phyloP scores from a whole-genome alignment of 2,888 invertebrate genomes.

The Harpagoxenus sublaevis region DNA sequence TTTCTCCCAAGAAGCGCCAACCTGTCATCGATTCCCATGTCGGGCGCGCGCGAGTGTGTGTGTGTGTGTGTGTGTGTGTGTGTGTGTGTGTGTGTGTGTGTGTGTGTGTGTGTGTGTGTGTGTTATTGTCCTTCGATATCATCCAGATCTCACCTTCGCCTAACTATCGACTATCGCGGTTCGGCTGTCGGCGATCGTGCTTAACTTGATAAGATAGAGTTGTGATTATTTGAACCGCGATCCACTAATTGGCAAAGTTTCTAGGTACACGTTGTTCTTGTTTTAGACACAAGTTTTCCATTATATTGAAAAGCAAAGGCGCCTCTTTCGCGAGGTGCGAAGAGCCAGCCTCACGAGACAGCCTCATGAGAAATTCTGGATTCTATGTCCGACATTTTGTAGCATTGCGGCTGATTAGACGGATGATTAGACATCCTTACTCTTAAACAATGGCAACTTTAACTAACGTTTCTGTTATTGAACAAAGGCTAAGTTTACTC shows the following conservation, averaged over 20 bases:
- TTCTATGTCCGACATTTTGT: background rate
- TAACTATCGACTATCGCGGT: conserved; percentile 17
- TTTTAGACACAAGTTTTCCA: conserved; percentile 54
- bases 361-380: conserved; percentile 11
- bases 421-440: background rate
- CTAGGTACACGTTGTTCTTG: conserved; percentile 25
- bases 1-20: conserved; percentile 12
- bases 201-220: conserved; percentile 24
- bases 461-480: background rate
- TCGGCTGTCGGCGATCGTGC: background rate
- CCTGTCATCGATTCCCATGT: background rate
- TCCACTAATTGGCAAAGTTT: conserved; percentile 56
- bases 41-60: background rate
- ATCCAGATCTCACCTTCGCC: background rate
- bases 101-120: background rate
- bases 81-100: no score
- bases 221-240: conserved; percentile 20
- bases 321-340: background rate
- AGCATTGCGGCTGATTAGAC: background rate
- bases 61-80: background rate
- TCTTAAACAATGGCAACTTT: background rate
- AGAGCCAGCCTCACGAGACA: background rate
- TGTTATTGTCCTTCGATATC: background rate
- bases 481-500: background rate
- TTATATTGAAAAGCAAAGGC: conserved; percentile 39